phyloP scores from a whole-genome alignment of 2,797 vertebrate species.

The Pantherophis alleghaniensis region DNA sequence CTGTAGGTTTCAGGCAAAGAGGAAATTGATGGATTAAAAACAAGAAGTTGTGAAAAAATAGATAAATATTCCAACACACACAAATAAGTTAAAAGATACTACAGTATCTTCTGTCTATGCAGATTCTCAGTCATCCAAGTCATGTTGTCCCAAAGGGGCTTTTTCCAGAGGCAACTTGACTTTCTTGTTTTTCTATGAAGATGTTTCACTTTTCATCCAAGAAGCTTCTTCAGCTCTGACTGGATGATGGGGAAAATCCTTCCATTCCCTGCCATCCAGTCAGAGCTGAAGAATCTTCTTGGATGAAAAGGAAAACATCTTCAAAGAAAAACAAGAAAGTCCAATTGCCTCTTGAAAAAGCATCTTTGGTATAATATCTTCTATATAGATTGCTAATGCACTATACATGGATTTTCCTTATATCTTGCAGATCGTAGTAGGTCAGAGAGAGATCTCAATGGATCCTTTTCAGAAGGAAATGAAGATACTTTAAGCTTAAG shows the following conservation, averaged over 20 bases:
- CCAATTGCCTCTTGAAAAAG: not conserved
- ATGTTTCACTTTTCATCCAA: not conserved
- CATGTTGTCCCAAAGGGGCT: not conserved
- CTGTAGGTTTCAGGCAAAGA: not conserved
- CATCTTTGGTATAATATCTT: not conserved
- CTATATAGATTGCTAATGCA: not conserved
- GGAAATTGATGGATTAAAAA: not conserved
- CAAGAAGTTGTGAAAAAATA: not conserved
- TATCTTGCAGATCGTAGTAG: conserved; percentile 81
- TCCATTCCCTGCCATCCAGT: not conserved
- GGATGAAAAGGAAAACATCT: not conserved
- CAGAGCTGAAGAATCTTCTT: not conserved
- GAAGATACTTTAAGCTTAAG: conserved; percentile 80
- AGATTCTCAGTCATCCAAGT: not conserved
- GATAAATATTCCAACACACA: fast-evolving
- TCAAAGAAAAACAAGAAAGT: not conserved
- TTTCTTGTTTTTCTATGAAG: not conserved
- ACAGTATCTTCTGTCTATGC: not conserved
- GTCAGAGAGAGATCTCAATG: conserved; percentile 89
- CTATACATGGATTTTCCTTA: conserved; percentile 28
- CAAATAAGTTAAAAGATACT: not conserved
- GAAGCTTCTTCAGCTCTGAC: not conserved
- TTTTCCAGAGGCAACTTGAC: not conserved
- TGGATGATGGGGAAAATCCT: not conserved
- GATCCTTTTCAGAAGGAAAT: conserved; percentile 77